These are phyloP conservation scores for Torymus aiolomorphi DNA, from an alignment of 2,888 invertebrate genomes.

Conservation along the genomic window DNA sequence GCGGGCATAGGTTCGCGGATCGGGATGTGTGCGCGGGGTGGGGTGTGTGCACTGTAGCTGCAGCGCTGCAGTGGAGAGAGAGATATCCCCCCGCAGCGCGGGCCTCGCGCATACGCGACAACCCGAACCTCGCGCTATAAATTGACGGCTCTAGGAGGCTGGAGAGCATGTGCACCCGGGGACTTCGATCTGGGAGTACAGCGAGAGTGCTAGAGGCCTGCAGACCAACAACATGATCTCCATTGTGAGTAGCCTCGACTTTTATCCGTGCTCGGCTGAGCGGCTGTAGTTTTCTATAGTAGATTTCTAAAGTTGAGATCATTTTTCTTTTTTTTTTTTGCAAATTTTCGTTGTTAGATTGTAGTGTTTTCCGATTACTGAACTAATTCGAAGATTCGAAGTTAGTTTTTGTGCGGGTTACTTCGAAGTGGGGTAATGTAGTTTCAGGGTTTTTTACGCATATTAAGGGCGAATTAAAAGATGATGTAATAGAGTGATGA, in stretches of 20 bases:
- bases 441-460: too few relatives aligned
- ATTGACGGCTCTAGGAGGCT: slow-evolving; percentile 66
- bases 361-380: too few relatives aligned
- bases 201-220: not conserved
- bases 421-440: too few relatives aligned
- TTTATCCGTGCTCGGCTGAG: not conserved
- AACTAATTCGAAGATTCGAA: too few relatives aligned
- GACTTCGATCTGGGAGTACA: slow-evolving; percentile 52
- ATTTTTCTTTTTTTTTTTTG: too few relatives aligned
- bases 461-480: not conserved
- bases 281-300: not conserved
- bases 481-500: not conserved
- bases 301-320: too few relatives aligned
- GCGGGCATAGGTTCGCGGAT: too few relatives aligned
- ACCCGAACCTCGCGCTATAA: slow-evolving; percentile 63
- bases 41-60: not conserved
- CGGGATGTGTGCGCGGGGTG: slow-evolving; percentile 14
- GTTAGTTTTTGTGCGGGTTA: too few relatives aligned
- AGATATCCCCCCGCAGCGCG: slow-evolving; percentile 30
- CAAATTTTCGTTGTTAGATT: too few relatives aligned
- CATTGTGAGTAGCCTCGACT: slow-evolving; percentile 63
- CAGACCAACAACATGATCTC: slow-evolving; percentile 51
- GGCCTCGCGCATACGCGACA: not conserved
- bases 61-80: slow-evolving; percentile 15
- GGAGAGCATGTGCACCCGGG: slow-evolving; percentile 65